Evolutionary conservation across 2,113 vertebrate genomes (phyloP), one percentile per base, ranked within the genome.

Genomic region (Nasalis larvatus): DNA sequence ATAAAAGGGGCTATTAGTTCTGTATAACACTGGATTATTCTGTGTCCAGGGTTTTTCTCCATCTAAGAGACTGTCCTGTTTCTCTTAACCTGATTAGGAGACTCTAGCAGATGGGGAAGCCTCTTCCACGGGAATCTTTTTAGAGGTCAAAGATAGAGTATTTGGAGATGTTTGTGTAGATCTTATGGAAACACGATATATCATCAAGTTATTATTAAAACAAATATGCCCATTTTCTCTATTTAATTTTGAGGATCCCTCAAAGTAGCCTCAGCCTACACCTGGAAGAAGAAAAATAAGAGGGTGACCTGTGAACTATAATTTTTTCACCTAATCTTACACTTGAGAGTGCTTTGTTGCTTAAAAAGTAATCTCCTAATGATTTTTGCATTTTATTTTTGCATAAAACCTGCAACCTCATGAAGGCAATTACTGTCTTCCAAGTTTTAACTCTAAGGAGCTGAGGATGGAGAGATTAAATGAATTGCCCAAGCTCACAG

Each of bases 161-260:
- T 58, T 54, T 66, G 88, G 82, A 73, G 54, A 95, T 49, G 8
- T 97, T 97, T 98, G 27, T 96, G 40, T 85, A 95, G 84, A 93
- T 94, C 86, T 20, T 96, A 58, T 54, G 37, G 86, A 97, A 4
- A 60, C 8, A 60, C 32, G 8, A 25, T 56, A 56, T 47, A 63
- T 94, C 27, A 54, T 84, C 42, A 60, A 76, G 68, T 49, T 95
- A 56, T 92, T 86, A 37, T 83, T 86, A 58, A 10, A 32, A 77
- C 42, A 89, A 66, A 84, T 68, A 40, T 35, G 23, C 30, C 54
- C 27, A 27, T 74, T 86, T 58, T 56, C 42, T 93, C 56, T 89
- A 58, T 83, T 91, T 27, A 60, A 89, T 56, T 86, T 94, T 87
- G 56, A 37, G 18, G 3, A 60, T 71, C 18, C 49, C 23, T 16